Conservation (phyloP, 2,797 vertebrate species). For the Limnodromus scolopaceus region DNA sequence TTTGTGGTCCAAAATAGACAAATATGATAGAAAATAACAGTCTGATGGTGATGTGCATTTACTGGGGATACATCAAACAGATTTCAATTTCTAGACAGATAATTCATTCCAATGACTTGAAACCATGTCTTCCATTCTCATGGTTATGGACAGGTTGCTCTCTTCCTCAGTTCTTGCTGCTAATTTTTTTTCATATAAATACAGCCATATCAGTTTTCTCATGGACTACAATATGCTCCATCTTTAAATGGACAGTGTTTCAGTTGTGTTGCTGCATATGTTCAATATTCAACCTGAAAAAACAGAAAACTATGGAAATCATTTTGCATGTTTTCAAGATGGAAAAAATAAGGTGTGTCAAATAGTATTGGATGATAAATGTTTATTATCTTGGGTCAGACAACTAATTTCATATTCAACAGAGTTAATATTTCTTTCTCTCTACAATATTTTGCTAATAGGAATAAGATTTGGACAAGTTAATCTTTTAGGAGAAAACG, state of each 20-base stretch:
- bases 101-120: neutral
- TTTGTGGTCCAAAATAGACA: neutral
- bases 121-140: fast-evolving
- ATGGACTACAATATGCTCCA: neutral
- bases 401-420: neutral
- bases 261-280: neutral
- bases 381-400: neutral
- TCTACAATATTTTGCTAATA: neutral
- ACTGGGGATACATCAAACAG: neutral
- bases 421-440: neutral
- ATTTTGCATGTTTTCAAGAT: neutral
- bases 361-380: neutral
- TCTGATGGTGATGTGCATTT: neutral
- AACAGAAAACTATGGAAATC: fast-evolving
- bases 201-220: fast-evolving
- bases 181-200: neutral
- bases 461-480: fast-evolving
- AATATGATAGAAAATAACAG: neutral
- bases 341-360: neutral
- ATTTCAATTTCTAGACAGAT: neutral
- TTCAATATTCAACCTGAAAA: neutral
- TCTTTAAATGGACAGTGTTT: neutral
- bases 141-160: neutral
- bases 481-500: neutral
- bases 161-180: neutral